A percentile compares a stretch with the other conserved stretches of the same genome.
These are phyloP conservation scores for Ameiurus melas DNA, from an alignment of 2,113 vertebrate species.

Conservation along the genomic window DNA sequence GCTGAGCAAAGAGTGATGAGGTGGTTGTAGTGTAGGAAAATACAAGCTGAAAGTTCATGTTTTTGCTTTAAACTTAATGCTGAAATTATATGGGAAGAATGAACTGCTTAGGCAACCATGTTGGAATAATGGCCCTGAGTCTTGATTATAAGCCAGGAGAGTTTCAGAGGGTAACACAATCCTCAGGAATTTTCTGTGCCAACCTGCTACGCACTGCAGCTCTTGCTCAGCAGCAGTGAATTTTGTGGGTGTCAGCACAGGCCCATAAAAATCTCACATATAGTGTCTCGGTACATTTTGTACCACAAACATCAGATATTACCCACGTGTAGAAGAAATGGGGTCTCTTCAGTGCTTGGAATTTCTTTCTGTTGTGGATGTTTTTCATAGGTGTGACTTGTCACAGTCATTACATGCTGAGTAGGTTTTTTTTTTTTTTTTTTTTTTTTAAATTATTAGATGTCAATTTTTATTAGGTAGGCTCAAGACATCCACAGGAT, in stretches of 20 bases:
- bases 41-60: slow-evolving; percentile 41
- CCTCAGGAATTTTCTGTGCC: slow-evolving; percentile 44
- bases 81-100: slow-evolving; percentile 46
- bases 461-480: background rate
- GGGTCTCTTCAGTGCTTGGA: background rate
- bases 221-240: slow-evolving; percentile 43
- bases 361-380: slow-evolving; percentile 13
- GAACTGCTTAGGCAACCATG: slow-evolving; percentile 46
- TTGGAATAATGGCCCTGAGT: slow-evolving; percentile 43
- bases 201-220: slow-evolving; percentile 42
- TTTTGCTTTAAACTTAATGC: slow-evolving; percentile 47
- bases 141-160: slow-evolving; percentile 45
- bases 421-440: background rate
- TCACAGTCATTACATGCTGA: background rate
- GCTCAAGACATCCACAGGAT: background rate
- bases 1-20: slow-evolving; percentile 29
- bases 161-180: slow-evolving; percentile 55
- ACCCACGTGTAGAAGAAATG: slow-evolving; percentile 15
- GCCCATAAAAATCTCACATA: slow-evolving; percentile 49
- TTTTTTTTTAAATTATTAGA: background rate
- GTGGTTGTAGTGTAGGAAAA: slow-evolving; percentile 41
- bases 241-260: slow-evolving; percentile 49
- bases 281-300: slow-evolving; percentile 36
- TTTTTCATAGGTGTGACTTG: slow-evolving; percentile 15
- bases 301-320: slow-evolving; percentile 49